Percentiles rank a stretch among this genome's conserved stretches.
Evolutionary conservation across 2,888 invertebrate genomes (phyloP).

Genomic region (Chaetogeoica ovagalla): DNA sequence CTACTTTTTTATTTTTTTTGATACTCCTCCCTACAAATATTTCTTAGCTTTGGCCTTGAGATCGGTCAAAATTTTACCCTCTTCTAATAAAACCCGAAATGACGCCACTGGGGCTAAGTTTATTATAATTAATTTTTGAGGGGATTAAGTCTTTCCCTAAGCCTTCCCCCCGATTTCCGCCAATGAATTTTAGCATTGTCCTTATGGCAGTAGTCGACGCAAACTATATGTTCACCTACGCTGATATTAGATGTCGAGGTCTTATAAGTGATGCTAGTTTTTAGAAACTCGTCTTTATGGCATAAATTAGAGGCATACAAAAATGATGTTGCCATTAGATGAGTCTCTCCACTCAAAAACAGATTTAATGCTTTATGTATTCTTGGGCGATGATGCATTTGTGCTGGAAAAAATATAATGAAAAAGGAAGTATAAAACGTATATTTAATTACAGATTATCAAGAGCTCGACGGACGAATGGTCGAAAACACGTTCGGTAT

Average conservation of each 20-base stretch:
- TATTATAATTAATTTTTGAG: no score
- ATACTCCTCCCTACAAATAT: no score
- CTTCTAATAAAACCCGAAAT: no score
- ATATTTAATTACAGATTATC: slow-evolving; percentile 11
- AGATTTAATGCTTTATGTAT: slow-evolving; percentile 21
- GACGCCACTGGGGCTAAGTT: no score
- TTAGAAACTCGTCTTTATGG: slow-evolving; percentile 31
- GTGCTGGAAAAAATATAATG: not conserved
- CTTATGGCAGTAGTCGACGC: slow-evolving; percentile 46
- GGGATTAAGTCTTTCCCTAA: no score
- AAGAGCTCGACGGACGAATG: not conserved
- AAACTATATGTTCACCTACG: slow-evolving; percentile 30
- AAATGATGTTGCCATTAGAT: slow-evolving; percentile 29
- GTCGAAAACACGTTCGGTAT: slow-evolving; percentile 10
- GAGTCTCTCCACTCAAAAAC: not conserved
- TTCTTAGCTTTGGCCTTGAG: no score
- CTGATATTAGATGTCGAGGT: slow-evolving; percentile 49
- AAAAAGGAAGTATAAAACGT: slow-evolving; percentile 7
- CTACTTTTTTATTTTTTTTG: no score
- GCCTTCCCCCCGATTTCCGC: no score
- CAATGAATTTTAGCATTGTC: no score
- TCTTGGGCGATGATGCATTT: slow-evolving; percentile 51
- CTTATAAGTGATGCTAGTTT: slow-evolving; percentile 39
- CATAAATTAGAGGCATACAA: not conserved
- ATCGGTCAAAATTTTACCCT: no score